Conservation (phyloP, 2,797 vertebrate genomes). For the Catostomus latipinnis region DNA sequence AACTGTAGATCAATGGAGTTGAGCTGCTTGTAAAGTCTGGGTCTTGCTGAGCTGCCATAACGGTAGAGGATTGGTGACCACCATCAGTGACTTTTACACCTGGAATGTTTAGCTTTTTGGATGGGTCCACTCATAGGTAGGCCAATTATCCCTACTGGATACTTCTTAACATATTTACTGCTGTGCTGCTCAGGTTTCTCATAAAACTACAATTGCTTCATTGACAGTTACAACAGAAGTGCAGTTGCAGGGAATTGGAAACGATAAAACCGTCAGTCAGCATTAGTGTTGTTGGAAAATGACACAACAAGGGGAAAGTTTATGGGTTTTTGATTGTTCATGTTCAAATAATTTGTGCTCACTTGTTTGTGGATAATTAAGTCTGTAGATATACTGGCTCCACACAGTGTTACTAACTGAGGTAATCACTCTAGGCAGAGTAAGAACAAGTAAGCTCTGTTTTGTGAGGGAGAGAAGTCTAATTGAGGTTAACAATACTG, state of each 20-base stretch:
- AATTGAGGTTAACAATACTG: slow-evolving; percentile 10
- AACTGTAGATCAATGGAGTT: slow-evolving; percentile 41
- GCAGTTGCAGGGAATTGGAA: slow-evolving; percentile 29
- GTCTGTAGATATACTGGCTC: slow-evolving; percentile 1
- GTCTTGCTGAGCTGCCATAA: slow-evolving; percentile 57
- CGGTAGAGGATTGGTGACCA: slow-evolving; percentile 57
- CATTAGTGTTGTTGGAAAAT: neutral
- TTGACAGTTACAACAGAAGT: slow-evolving; percentile 64
- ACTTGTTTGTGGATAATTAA: slow-evolving; percentile 1
- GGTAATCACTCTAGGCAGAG: neutral
- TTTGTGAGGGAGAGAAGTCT: neutral
- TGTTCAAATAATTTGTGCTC: slow-evolving; percentile 19
- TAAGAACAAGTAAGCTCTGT: slow-evolving; percentile 1
- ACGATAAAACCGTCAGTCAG: slow-evolving; percentile 53
- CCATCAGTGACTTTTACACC: slow-evolving; percentile 63
- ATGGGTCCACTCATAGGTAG: slow-evolving; percentile 50
- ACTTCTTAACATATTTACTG: slow-evolving; percentile 67
- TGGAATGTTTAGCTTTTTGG: slow-evolving; percentile 56
- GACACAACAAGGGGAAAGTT: neutral
- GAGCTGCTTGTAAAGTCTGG: slow-evolving; percentile 67
- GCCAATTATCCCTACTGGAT: slow-evolving; percentile 63
- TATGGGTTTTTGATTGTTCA: neutral
- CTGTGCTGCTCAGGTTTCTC: slow-evolving; percentile 63
- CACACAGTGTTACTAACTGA: slow-evolving; percentile 3
- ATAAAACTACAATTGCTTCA: slow-evolving; percentile 65